Percentiles rank a stretch among this genome's conserved stretches.
Conservation (phyloP, 2,113 vertebrate species). For the Microcebus jonahi region DNA sequence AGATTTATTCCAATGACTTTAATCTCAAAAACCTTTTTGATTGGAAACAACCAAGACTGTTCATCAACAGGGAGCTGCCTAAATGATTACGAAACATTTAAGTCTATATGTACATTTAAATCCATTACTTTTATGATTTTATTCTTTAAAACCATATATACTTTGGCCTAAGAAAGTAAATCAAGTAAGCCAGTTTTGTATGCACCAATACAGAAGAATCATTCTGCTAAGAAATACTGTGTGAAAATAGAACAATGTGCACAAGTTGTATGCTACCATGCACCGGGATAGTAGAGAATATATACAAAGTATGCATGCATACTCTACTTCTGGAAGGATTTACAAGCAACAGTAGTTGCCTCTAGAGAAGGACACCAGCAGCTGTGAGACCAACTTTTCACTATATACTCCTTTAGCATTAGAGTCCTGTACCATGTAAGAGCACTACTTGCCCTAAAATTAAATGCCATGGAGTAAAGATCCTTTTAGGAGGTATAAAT, state of each 20-base stretch:
- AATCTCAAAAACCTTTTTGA: background rate
- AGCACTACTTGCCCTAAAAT: background rate
- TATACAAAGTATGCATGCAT: background rate
- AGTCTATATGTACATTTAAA: background rate
- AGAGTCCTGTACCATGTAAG: background rate
- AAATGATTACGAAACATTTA: constrained; percentile 8
- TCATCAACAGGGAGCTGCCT: background rate
- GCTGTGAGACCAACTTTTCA: background rate
- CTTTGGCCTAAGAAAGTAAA: constrained; percentile 16
- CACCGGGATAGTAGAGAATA: background rate
- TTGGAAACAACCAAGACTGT: background rate
- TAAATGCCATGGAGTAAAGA: background rate
- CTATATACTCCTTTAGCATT: background rate
- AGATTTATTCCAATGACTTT: background rate
- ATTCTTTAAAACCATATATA: background rate
- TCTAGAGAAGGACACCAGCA: background rate
- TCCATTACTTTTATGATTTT: background rate
- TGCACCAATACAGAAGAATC: background rate
- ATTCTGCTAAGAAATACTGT: background rate
- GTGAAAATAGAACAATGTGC: background rate
- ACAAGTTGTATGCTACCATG: background rate
- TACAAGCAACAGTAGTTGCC: background rate
- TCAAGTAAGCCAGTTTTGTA: background rate
- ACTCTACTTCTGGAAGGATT: constrained; percentile 12
- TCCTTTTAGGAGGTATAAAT: background rate